These are phyloP conservation scores for Aspiorhynchus laticeps DNA, from an alignment of 2,113 vertebrate genomes.

Conservation along the genomic window DNA sequence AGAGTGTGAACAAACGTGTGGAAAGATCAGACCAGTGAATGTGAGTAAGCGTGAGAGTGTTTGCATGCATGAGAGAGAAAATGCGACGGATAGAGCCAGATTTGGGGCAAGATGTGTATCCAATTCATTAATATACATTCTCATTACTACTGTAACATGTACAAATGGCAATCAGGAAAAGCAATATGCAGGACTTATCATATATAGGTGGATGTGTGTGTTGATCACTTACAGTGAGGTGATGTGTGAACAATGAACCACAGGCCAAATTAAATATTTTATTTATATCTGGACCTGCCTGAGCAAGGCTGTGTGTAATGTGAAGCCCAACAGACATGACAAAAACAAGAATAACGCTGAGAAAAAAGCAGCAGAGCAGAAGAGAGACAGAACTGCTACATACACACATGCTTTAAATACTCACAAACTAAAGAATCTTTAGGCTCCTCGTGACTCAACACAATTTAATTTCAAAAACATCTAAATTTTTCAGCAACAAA, in stretches of 20 bases:
- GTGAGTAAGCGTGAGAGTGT: constrained; percentile 36
- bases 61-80: constrained; percentile 32
- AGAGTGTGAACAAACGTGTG: constrained; percentile 31
- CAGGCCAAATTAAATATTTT: constrained; percentile 21
- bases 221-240: background rate
- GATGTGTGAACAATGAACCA: constrained; percentile 24
- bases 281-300: constrained; percentile 21
- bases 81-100: background rate
- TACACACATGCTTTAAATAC: background rate
- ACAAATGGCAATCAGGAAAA: background rate
- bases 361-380: background rate
- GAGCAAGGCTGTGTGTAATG: background rate
- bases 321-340: background rate
- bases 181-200: background rate
- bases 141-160: background rate
- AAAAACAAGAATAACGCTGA: background rate
- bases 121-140: background rate
- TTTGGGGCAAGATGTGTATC: background rate
- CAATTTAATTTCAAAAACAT: background rate
- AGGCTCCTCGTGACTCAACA: background rate
- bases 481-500: background rate
- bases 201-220: background rate
- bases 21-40: constrained; percentile 44
- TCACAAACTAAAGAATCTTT: background rate
- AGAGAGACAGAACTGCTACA: background rate